Percentiles rank a stretch among this genome's conserved stretches.
Conservation (phyloP, 2,888 invertebrate genomes). For the Eupithecia vulgata region DNA sequence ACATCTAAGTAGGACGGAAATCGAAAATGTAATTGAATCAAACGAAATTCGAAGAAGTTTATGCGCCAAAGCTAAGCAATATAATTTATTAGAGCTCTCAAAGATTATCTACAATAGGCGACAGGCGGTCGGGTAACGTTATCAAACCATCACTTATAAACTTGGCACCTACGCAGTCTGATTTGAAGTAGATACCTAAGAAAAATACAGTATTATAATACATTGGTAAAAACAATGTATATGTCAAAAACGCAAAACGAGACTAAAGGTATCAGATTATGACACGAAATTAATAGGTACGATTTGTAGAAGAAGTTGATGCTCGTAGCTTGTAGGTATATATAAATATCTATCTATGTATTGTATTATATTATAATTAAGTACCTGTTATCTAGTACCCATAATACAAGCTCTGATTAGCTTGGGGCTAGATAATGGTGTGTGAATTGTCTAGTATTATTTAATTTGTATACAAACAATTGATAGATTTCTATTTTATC, state of each 20-base stretch:
- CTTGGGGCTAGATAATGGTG: too few species aligned
- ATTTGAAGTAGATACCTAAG: neutral
- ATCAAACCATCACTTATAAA: slow-evolving; percentile 18
- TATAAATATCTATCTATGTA: too few species aligned
- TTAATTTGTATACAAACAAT: too few species aligned
- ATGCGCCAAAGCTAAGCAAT: slow-evolving; percentile 28
- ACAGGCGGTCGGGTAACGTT: slow-evolving; percentile 29
- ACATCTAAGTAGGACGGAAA: neutral
- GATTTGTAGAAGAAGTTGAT: neutral
- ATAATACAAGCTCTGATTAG: too few species aligned
- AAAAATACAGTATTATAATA: neutral
- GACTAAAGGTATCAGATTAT: too few species aligned
- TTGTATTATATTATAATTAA: too few species aligned
- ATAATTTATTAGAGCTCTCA: slow-evolving; percentile 40
- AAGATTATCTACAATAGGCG: slow-evolving; percentile 34
- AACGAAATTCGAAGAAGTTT: slow-evolving; percentile 7
- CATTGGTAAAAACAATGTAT: too few species aligned
- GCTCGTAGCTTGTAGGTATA: neutral
- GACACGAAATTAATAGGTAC: neutral
- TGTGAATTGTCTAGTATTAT: too few species aligned
- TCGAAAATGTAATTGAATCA: neutral
- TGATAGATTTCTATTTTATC: neutral
- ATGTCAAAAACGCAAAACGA: too few species aligned
- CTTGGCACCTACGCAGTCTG: slow-evolving; percentile 11
- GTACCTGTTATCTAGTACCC: too few species aligned